Percentiles rank a stretch among this genome's conserved stretches.
Conservation (phyloP, 35 echinoderm and acorn worm species). For the Nesometra sesokonis region DNA sequence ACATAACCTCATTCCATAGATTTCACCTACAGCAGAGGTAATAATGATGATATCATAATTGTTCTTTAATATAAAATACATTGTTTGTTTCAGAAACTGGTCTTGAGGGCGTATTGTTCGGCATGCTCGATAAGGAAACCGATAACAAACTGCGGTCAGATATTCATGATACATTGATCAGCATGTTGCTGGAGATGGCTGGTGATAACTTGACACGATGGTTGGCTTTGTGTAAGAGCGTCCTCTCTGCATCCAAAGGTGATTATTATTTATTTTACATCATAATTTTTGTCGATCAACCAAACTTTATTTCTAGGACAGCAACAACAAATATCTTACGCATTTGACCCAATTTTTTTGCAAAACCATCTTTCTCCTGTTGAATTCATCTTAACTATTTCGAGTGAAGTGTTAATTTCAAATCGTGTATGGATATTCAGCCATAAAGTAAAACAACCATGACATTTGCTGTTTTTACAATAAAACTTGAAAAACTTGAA, state of each 20-base stretch:
- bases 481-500: too few species aligned
- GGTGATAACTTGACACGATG: slow-evolving; percentile 68
- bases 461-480: too few species aligned
- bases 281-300: neutral
- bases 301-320: too few species aligned
- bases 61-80: neutral
- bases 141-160: slow-evolving; percentile 61
- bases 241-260: slow-evolving; percentile 69
- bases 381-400: too few species aligned
- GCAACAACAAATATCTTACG: neutral
- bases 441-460: too few species aligned
- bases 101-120: slow-evolving; percentile 68
- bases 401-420: too few species aligned
- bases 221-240: slow-evolving; percentile 74
- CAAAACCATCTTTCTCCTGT: too few species aligned
- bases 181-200: slow-evolving; percentile 87
- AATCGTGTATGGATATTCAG: too few species aligned
- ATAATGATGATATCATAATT: neutral
- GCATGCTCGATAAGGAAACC: slow-evolving; percentile 81
- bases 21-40: too few species aligned
- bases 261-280: neutral
- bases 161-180: slow-evolving; percentile 91
- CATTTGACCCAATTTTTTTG: too few species aligned
- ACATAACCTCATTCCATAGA: too few species aligned
- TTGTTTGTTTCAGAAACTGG: slow-evolving; percentile 53